Base-by-base conservation (phyloP, 2,113 vertebrate species). In the Glareola pratincola region DNA sequence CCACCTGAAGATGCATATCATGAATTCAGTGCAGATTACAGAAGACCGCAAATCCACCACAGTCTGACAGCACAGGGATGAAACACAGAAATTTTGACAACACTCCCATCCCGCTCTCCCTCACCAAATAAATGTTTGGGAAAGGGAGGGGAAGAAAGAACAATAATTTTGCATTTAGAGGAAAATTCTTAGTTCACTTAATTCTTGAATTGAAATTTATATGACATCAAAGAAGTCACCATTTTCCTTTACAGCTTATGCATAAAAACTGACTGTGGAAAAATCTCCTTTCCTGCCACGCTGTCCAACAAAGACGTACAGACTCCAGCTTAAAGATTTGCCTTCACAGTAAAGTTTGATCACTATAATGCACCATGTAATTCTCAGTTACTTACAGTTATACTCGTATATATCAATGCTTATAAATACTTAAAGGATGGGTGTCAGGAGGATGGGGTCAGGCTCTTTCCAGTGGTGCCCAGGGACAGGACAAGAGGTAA, bases 71-170 rank as follows among this genome's bases (percentile, higher is more conserved):
- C 36, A 6, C 18, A 63, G 19, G 22, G 21, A 59, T 59, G 51
- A 63, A 96, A 54, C 29, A 73, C 1, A 3, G 39, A 37, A 12
- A 27, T 26, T 47, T 57, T 82, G 29, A 37, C 16, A 85, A 26
- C 7, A 6, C 6, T 75, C 34, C 9, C 22, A 43, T 30, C 6
- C 11, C 20, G 5, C 12, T 12, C 12, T 72, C 8, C 4, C 4
- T 21, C 24, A 59, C 7, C n/a, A 54, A 71, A 88, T 1, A 67
- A 75, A 30, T 2, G 1, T n/a, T 67, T 50, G 12, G 12, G 14
- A 24, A 39, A 74, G 2, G 10, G 5, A 6, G 6, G 10, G 30
- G 37, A 24, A 53, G 8, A 16, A 1, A 14, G 0, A 32, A 67
- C 4, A 62, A 8, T 6, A 39, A 57, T 53, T 74, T 45, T 71